Percentiles rank a stretch among this genome's conserved stretches.
Evolutionary conservation across 2,113 vertebrate genomes (phyloP).

Genomic region (Alligator sinensis): DNA sequence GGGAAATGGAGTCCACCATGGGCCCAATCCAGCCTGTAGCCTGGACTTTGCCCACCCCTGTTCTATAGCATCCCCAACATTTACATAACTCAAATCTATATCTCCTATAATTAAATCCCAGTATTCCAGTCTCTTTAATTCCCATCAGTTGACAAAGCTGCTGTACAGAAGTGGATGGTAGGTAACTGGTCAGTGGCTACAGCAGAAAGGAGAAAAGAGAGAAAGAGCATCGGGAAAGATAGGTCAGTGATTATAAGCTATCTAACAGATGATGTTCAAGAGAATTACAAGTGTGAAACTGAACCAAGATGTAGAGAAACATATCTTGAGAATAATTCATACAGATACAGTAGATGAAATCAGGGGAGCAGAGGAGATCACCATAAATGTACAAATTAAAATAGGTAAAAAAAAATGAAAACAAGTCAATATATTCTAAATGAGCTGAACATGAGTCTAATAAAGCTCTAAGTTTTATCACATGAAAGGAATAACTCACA

Average conservation of each 20-base stretch:
- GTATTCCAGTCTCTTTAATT: background rate
- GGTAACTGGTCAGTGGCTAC: background rate
- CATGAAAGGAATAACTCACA: too few relatives aligned
- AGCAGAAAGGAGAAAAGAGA: background rate
- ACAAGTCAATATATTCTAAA: background rate
- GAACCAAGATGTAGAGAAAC: background rate
- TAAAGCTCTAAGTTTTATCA: background rate
- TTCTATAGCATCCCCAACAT: background rate
- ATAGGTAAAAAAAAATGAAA: background rate
- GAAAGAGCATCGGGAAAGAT: background rate
- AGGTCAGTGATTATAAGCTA: conserved; percentile 30
- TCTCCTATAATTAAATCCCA: background rate
- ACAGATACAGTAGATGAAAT: background rate
- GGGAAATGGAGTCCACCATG: too few relatives aligned
- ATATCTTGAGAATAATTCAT: background rate
- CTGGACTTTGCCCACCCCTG: too few relatives aligned
- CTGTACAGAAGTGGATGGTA: background rate
- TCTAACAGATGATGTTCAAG: background rate
- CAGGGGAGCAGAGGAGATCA: background rate
- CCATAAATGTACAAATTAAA: background rate
- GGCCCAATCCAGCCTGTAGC: too few relatives aligned
- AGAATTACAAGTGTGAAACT: background rate
- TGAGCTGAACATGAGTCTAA: background rate
- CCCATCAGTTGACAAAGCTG: background rate
- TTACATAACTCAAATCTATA: background rate